phyloP scores from a whole-genome alignment of 2,797 vertebrate genomes.

The Diglossa cyanea region DNA sequence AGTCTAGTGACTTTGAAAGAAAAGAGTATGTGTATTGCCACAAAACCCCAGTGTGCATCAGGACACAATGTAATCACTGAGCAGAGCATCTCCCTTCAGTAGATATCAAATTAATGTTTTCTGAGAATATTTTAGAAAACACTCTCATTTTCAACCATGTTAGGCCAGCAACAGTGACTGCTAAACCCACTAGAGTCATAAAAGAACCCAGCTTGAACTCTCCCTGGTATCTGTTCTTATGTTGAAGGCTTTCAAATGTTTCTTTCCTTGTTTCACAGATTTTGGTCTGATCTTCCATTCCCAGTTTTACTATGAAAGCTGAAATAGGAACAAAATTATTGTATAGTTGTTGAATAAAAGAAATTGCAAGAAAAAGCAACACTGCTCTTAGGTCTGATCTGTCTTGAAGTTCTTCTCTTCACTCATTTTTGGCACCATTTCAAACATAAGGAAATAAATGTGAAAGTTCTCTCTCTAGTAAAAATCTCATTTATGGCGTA shows the following conservation, averaged over 20 bases:
- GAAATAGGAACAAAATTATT: not conserved
- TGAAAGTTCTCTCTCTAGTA: not conserved
- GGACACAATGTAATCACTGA: not conserved
- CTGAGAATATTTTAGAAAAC: not conserved
- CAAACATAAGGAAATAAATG: not conserved
- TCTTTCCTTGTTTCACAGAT: not conserved
- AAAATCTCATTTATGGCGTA: not conserved
- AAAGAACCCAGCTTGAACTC: not conserved
- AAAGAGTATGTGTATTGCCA: rapidly evolving
- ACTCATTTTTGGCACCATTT: not conserved
- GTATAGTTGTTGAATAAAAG: not conserved
- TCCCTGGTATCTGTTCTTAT: not conserved
- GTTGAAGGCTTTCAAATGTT: not conserved
- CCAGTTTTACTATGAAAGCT: not conserved
- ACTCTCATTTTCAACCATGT: not conserved
- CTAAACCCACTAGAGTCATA: not conserved
- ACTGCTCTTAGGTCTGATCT: not conserved
- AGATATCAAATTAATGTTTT: not conserved
- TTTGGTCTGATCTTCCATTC: not conserved
- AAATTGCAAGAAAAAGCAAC: not conserved
- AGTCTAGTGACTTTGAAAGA: not conserved
- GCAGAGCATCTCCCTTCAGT: not conserved
- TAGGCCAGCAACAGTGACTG: not conserved
- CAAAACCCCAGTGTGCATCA: not conserved
- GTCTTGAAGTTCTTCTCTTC: not conserved